Evolutionary conservation across 2,888 invertebrate species (phyloP).

Genomic region (Ryuthela nishihirai): DNA sequence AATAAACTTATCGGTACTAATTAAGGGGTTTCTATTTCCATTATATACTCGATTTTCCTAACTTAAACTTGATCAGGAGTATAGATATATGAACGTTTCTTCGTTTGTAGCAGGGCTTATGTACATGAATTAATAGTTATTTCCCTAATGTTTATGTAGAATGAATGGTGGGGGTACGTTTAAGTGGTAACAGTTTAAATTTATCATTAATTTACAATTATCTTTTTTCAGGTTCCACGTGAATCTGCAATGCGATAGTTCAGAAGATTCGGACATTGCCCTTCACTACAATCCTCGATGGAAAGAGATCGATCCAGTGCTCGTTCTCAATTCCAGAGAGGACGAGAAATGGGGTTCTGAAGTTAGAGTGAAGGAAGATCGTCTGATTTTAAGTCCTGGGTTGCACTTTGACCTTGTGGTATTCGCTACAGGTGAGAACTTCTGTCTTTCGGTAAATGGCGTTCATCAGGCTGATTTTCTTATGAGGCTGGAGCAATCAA

Average conservation of each 20-base stretch:
- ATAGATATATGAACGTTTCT: too few species aligned
- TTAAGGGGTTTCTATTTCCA: too few species aligned
- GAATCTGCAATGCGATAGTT: constrained; percentile 25
- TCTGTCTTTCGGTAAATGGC: constrained; percentile 11
- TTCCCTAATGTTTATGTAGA: too few species aligned
- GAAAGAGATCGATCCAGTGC: constrained; percentile 8
- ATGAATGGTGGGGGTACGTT: too few species aligned
- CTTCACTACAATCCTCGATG: constrained; percentile 31
- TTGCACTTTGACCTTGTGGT: constrained; percentile 19
- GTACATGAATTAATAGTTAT: too few species aligned
- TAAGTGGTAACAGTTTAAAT: too few species aligned
- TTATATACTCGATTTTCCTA: too few species aligned
- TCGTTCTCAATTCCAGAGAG: constrained; percentile 23
- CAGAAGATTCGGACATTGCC: constrained; percentile 15
- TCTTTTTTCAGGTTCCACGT: constrained; percentile 14
- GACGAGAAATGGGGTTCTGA: constrained; percentile 30
- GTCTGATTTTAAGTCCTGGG: constrained; percentile 10
- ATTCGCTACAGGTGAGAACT: constrained; percentile 10
- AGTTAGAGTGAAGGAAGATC: constrained; percentile 3
- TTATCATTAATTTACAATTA: not conserved
- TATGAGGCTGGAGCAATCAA: constrained; percentile 16
- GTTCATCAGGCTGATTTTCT: constrained; percentile 13
- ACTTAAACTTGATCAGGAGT: too few species aligned
- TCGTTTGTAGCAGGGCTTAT: too few species aligned
- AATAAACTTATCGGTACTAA: too few species aligned